These are phyloP conservation scores for Dendrolimus punctatus DNA, from an alignment of 1,140 invertebrate species.

Conservation along the genomic window DNA sequence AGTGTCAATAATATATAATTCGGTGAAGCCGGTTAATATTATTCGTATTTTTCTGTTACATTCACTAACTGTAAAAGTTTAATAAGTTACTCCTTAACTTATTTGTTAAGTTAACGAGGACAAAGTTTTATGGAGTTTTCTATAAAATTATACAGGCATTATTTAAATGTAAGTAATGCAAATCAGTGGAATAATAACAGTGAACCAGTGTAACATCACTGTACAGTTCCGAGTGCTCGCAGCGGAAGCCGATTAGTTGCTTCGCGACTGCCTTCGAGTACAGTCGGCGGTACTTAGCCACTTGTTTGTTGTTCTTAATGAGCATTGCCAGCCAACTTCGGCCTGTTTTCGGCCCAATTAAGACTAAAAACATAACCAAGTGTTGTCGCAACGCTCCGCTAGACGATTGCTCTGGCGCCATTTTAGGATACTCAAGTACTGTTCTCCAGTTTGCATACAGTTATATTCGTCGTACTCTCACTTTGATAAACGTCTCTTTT, in stretches of 20 bases:
- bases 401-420: conserved; percentile 8
- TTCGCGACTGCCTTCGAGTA: conserved; percentile 8
- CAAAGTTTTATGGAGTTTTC: too few species aligned
- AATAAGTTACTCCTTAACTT: too few species aligned
- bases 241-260: conserved; percentile 24
- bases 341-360: conserved; percentile 63
- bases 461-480: too few species aligned
- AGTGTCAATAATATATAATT: too few species aligned
- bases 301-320: conserved; percentile 69
- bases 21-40: too few species aligned
- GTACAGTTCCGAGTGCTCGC: conserved; percentile 24
- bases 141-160: not conserved
- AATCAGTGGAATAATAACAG: conserved; percentile 22
- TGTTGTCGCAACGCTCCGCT: conserved; percentile 26
- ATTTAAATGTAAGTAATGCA: conserved; percentile 13
- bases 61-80: too few species aligned
- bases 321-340: conserved; percentile 59
- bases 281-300: conserved; percentile 47
- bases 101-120: too few species aligned
- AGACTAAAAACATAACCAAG: conserved; percentile 56
- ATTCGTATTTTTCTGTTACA: too few species aligned
- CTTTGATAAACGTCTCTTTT: too few species aligned
- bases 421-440: conserved; percentile 4
- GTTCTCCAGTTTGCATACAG: too few species aligned
- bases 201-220: conserved; percentile 24